Evolutionary conservation across 2,888 invertebrate species (phyloP).

Genomic region (Sphaeridia pumilis): DNA sequence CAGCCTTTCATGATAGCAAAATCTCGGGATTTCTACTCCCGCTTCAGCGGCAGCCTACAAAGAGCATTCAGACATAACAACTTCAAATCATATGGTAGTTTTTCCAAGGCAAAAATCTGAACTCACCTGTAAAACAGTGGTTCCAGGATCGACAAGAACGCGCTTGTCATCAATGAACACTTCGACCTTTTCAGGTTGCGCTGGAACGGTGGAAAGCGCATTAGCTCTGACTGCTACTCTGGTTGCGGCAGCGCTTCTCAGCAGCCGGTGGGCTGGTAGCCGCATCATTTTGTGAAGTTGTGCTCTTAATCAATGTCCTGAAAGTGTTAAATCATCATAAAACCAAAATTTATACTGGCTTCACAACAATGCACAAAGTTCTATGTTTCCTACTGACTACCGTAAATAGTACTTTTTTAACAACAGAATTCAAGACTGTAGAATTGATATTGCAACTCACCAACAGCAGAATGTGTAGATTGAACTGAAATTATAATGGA

Average conservation of each 20-base stretch:
- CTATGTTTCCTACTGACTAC: no score
- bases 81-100: not conserved
- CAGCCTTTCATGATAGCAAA: slow-evolving; percentile 97
- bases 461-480: no score
- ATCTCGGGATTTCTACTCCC: slow-evolving; percentile 96
- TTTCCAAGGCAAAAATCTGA: not conserved
- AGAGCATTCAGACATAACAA: slow-evolving; percentile 13
- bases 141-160: slow-evolving; percentile 87
- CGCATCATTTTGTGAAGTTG: slow-evolving; percentile 31
- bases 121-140: slow-evolving; percentile 85
- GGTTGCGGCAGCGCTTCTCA: slow-evolving; percentile 1
- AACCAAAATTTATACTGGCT: no score
- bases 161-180: slow-evolving; percentile 95
- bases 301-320: no score
- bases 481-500: no score
- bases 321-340: no score
- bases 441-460: no score
- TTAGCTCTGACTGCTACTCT: slow-evolving; percentile 25
- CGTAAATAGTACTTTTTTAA: no score
- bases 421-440: no score
- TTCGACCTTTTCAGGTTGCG: slow-evolving; percentile 70
- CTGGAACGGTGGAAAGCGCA: slow-evolving; percentile 43
- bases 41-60: slow-evolving; percentile 80
- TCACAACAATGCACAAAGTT: no score
- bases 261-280: slow-evolving; percentile 16